Conservation (phyloP, 2,113 vertebrate genomes). For the Larimichthys crocea region DNA sequence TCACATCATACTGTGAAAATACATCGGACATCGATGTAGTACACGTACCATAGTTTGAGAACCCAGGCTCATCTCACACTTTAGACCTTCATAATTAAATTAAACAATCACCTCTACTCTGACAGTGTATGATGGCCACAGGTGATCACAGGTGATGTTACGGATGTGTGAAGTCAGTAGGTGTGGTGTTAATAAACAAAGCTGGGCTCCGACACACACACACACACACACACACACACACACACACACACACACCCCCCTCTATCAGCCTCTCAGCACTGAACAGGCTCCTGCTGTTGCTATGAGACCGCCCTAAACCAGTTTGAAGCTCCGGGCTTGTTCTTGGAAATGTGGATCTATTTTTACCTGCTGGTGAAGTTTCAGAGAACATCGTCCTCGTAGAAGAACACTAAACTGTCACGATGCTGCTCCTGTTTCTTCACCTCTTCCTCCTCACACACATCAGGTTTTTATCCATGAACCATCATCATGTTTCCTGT, state of each 20-base stretch:
- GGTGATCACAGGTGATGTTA: background rate
- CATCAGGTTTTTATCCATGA: background rate
- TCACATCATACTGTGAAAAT: too few species aligned
- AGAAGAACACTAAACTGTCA: background rate
- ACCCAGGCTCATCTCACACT: too few species aligned
- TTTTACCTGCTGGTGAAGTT: slow-evolving; percentile 35
- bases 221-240: background rate
- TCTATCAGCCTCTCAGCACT: background rate
- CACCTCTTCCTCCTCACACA: background rate
- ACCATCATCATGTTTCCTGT: background rate
- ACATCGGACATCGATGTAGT: too few species aligned
- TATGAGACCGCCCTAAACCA: slow-evolving; percentile 49
- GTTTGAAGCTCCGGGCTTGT: slow-evolving; percentile 26
- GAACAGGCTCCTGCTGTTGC: slow-evolving; percentile 55
- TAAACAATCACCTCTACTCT: too few species aligned
- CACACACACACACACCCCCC: too few species aligned
- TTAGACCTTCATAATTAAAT: too few species aligned
- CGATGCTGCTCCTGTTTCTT: background rate
- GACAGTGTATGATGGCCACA: too few species aligned
- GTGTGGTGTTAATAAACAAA: background rate
- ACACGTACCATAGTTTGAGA: too few species aligned
- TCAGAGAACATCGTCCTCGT: background rate
- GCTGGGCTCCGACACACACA: background rate
- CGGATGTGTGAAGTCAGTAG: background rate
- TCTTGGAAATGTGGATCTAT: slow-evolving; percentile 45